Percentiles rank a stretch among this genome's conserved stretches.
Evolutionary conservation across 1,140 invertebrate genomes (phyloP).

Genomic region (Cydia splendana): DNA sequence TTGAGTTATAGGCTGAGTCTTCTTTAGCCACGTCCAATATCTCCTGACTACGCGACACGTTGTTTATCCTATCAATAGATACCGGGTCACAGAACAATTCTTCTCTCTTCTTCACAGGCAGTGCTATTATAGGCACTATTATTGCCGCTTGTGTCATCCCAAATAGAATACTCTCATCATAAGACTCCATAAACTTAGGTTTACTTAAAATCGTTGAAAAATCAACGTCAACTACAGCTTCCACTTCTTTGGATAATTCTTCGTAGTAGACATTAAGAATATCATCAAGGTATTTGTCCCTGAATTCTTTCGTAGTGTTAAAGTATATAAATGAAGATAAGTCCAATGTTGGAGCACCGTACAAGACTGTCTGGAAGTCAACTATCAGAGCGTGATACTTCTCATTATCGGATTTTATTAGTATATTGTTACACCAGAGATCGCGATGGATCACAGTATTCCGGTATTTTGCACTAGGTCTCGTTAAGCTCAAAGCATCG

Average conservation of each 20-base stretch:
- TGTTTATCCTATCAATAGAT: conserved; percentile 63
- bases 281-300: conserved; percentile 56
- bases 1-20: conserved; percentile 61
- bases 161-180: conserved; percentile 71
- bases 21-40: conserved; percentile 70
- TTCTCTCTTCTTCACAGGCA: conserved; percentile 59
- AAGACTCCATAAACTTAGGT: conserved; percentile 54
- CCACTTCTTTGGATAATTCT: conserved; percentile 64
- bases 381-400: conserved; percentile 76
- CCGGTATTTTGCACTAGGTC: conserved; percentile 73
- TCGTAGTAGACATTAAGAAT: conserved; percentile 74
- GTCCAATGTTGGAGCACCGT: conserved; percentile 78
- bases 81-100: conserved; percentile 64
- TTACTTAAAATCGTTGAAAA: conserved; percentile 52
- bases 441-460: conserved; percentile 83
- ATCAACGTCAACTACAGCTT: conserved; percentile 59
- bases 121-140: conserved; percentile 73
- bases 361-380: conserved; percentile 83
- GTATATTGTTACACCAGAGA: conserved; percentile 83
- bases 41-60: conserved; percentile 69
- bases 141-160: conserved; percentile 78
- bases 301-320: conserved; percentile 72
- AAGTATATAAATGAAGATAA: conserved; percentile 78
- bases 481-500: conserved; percentile 67
- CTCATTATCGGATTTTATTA: conserved; percentile 79